Base-by-base conservation (phyloP, 2,797 vertebrate species). In the Miichthys miiuy region DNA sequence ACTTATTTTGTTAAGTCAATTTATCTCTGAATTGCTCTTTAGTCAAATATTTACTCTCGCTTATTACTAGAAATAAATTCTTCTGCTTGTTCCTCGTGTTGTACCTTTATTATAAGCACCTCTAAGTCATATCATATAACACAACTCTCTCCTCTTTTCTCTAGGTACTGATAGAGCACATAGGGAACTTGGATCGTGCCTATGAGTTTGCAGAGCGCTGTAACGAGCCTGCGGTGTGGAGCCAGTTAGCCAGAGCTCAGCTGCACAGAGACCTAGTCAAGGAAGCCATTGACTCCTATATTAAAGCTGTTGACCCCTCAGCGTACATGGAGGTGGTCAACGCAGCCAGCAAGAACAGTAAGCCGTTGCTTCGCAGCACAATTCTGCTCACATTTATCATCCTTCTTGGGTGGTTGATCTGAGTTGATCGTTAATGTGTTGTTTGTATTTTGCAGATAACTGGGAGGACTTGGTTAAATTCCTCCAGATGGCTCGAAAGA, bases 141-240 rank as follows among this genome's bases (percentile, higher is more conserved):
- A 25, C 23, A 14, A 1, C 18, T 44, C 14, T 50, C 2, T 27
- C 17, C 18, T 50, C 12, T 21, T 30, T 41, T 79, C 46, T 61
- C 12, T 66, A 97, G 97, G 97, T 98, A 18, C 86, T 98, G 90
- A 97, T 97, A 25, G 96, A 98, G 80, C 96, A 97, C 85, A 98
- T 99, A 87, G 96, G 97, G 76, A 99, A 99, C 91, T 92, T 99
- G 88, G 98, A 99, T 87, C 96, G 98, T 14, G 98, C 98, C 0
- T 99, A 99, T 68, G 98, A 99, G 84, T 99, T 99, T 89, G 98
- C 98, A 0, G 98, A 99, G 88, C 97, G 97, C 66, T 97, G 96
- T 72, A 96, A 95, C 0, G 96, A 98, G 54, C 95, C 96, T 1
- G 96, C 96, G 0, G 96, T 97, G 42, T 98, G 97, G 97, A 97